A percentile compares a stretch with the other conserved stretches of the same genome.
These are phyloP conservation scores for Willowsia nigromaculata DNA, from an alignment of 2,888 invertebrate species.

Conservation along the genomic window DNA sequence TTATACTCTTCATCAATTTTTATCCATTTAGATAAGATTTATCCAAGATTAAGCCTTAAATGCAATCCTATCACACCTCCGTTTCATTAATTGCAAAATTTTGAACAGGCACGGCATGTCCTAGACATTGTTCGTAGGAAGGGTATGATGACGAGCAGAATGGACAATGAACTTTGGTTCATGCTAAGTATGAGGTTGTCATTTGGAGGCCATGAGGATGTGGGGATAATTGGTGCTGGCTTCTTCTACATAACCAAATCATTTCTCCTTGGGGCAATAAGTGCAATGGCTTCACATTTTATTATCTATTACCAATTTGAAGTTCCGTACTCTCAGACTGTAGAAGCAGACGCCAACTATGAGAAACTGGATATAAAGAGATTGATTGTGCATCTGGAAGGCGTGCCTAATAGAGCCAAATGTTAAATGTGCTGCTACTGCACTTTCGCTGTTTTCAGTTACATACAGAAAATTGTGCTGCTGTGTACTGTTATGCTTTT, in stretches of 20 bases:
- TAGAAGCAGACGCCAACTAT: conserved; percentile 2
- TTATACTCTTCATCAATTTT: no score
- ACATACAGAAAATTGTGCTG: no score
- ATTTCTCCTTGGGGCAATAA: conserved; percentile 35
- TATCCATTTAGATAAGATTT: not conserved
- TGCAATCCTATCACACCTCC: no score
- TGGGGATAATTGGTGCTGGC: conserved; percentile 46
- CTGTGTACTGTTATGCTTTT: no score
- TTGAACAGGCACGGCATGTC: conserved; percentile 27
- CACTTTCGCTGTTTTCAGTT: not conserved
- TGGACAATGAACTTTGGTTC: conserved; percentile 52
- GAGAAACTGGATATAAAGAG: not conserved
- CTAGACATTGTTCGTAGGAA: conserved; percentile 47
- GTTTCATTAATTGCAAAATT: no score
- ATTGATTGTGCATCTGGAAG: conserved; percentile 18
- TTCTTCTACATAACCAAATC: conserved; percentile 38
- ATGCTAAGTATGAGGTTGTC: conserved; percentile 58
- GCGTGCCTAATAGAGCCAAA: not conserved
- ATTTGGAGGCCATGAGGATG: conserved; percentile 55
- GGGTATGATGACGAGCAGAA: conserved; percentile 53
- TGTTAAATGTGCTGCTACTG: not conserved
- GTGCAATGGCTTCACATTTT: conserved; percentile 31
- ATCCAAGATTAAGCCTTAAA: no score
- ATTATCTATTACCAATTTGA: conserved; percentile 49
- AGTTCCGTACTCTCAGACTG: conserved; percentile 26